Evolutionary conservation across 2,113 vertebrate genomes (phyloP).

Genomic region (Phalacrocorax pelagicus): DNA sequence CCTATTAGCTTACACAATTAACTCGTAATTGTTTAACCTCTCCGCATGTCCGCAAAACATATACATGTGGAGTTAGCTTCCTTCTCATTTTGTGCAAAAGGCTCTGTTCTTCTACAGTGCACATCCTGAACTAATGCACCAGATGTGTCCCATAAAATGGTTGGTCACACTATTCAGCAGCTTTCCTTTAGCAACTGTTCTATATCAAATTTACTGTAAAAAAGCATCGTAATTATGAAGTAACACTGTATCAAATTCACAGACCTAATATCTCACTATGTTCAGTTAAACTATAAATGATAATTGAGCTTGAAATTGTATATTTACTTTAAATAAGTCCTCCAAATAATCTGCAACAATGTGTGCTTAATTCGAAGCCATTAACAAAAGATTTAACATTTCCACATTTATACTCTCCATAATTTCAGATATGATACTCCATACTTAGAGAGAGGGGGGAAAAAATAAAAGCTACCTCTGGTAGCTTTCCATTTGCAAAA

Average conservation of each 20-base stretch:
- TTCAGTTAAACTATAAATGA: constrained; percentile 66
- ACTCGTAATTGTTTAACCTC: constrained; percentile 65
- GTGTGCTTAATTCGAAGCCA: constrained; percentile 65
- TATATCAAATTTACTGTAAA: constrained; percentile 80
- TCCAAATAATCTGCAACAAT: constrained; percentile 68
- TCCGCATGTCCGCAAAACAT: constrained; percentile 45
- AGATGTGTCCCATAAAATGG: constrained; percentile 81
- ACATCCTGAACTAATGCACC: constrained; percentile 80
- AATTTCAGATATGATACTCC: constrained; percentile 55
- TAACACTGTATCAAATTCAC: constrained; percentile 75
- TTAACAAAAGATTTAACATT: constrained; percentile 72
- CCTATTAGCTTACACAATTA: constrained; percentile 69
- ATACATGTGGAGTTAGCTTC: constrained; percentile 70
- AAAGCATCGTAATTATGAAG: constrained; percentile 76
- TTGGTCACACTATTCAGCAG: constrained; percentile 76
- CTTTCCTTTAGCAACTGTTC: constrained; percentile 78
- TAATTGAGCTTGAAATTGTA: constrained; percentile 79
- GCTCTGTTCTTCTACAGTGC: constrained; percentile 71
- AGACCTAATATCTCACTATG: constrained; percentile 55
- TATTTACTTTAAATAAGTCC: constrained; percentile 79
- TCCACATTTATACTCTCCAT: constrained; percentile 68
- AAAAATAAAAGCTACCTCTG: not conserved
- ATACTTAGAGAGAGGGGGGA: not conserved
- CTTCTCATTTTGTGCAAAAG: constrained; percentile 63
- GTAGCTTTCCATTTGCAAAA: not conserved